phyloP scores from a whole-genome alignment of 2,797 vertebrate species.

The Eremophila alpestris region DNA sequence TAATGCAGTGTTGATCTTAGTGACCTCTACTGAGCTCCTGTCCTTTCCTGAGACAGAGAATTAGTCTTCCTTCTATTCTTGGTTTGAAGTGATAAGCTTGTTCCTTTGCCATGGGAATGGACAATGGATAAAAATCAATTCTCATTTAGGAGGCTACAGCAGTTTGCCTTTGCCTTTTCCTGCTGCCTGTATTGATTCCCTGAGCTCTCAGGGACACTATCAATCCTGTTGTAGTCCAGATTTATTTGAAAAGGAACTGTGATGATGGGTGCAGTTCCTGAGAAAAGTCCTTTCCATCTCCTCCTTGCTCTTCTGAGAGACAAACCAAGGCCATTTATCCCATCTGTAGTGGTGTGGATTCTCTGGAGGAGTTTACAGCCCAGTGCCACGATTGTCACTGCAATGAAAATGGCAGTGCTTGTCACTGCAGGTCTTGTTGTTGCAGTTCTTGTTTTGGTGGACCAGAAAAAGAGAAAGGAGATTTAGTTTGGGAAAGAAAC shows the following conservation, averaged over 20 bases:
- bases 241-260: constrained; percentile 14
- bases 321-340: not conserved
- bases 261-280: not conserved
- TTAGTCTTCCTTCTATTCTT: constrained; percentile 61
- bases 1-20: constrained; percentile 64
- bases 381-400: not conserved
- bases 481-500: not conserved
- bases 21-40: constrained; percentile 55
- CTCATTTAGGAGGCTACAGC: constrained; percentile 67
- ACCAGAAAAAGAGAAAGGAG: not conserved
- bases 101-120: constrained; percentile 36
- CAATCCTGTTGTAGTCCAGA: constrained; percentile 18
- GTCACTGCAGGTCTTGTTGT: not conserved
- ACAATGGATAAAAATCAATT: constrained; percentile 73
- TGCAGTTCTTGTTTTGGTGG: not conserved
- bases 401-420: not conserved
- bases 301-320: not conserved
- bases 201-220: constrained; percentile 13
- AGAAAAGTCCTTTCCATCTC: not conserved
- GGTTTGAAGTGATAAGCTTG: constrained; percentile 70
- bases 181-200: constrained; percentile 58
- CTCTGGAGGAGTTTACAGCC: not conserved
- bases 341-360: not conserved
- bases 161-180: constrained; percentile 51
- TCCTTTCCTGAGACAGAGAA: constrained; percentile 51